Conservation (phyloP, 2,888 invertebrate species). For the Caenorhabditis sp. region DNA sequence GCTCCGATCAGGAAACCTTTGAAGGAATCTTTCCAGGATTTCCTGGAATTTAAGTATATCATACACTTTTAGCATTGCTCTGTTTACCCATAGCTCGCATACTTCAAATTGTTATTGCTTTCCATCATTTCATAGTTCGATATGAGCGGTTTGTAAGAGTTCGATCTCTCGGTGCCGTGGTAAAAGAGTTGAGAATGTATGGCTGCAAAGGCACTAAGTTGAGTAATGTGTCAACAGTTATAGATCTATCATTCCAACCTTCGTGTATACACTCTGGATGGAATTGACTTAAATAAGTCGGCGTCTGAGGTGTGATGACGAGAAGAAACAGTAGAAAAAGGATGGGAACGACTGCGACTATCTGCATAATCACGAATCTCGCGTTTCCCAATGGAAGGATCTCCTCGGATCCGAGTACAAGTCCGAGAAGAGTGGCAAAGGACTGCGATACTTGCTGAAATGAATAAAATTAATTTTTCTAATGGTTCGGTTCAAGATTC, state of each 20-base stretch:
- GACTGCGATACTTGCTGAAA: slow-evolving; percentile 77
- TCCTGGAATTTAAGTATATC: slow-evolving; percentile 3
- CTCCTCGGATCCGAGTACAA: slow-evolving; percentile 73
- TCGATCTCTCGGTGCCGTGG: slow-evolving; percentile 48
- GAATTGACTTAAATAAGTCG: slow-evolving; percentile 48
- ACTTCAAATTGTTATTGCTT: slow-evolving; percentile 17
- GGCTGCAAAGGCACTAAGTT: slow-evolving; percentile 49
- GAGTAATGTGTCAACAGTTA: background rate
- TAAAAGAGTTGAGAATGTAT: slow-evolving; percentile 59
- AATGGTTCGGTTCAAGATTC: background rate
- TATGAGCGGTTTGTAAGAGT: slow-evolving; percentile 40
- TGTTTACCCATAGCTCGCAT: slow-evolving; percentile 24
- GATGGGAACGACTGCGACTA: slow-evolving; percentile 64
- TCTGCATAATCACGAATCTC: slow-evolving; percentile 59
- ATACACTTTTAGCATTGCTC: background rate
- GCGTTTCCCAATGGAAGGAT: slow-evolving; percentile 65
- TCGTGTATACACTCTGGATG: slow-evolving; percentile 51
- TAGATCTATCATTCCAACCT: slow-evolving; percentile 8
- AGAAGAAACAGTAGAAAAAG: slow-evolving; percentile 67
- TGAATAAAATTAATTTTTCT: background rate
- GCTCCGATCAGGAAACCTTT: slow-evolving; percentile 75
- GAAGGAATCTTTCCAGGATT: slow-evolving; percentile 56
- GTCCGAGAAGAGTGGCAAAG: slow-evolving; percentile 73
- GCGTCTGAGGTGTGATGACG: slow-evolving; percentile 70
- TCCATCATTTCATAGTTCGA: slow-evolving; percentile 43